These are phyloP conservation scores for Hirudinaria manillensis DNA, from an alignment of 2,888 invertebrate species.

Conservation along the genomic window DNA sequence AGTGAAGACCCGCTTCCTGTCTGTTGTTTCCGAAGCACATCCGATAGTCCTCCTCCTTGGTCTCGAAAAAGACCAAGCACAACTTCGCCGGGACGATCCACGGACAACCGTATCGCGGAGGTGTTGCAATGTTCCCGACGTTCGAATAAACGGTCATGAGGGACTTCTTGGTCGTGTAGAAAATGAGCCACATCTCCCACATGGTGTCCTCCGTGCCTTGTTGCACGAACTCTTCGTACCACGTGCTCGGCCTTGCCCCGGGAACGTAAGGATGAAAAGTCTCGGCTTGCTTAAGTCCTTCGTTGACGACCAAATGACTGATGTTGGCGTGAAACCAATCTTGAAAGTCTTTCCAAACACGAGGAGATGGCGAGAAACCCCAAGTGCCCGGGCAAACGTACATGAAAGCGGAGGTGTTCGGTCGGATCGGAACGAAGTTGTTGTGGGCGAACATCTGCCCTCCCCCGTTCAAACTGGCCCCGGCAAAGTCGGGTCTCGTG, in stretches of 20 bases:
- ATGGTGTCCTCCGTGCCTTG: slow-evolving; percentile 25
- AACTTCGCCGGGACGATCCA: not conserved
- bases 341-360: slow-evolving; percentile 32
- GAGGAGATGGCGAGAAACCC: slow-evolving; percentile 34
- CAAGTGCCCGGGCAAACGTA: slow-evolving; percentile 35
- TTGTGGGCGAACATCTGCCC: slow-evolving; percentile 30
- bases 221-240: slow-evolving; percentile 32
- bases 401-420: slow-evolving; percentile 19
- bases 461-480: slow-evolving; percentile 35
- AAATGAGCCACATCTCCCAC: slow-evolving; percentile 38
- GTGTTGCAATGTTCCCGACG: not conserved
- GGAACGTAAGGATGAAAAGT: slow-evolving; percentile 31
- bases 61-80: not conserved
- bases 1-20: slow-evolving; percentile 31
- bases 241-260: slow-evolving; percentile 12
- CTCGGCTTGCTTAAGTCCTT: not conserved
- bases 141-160: slow-evolving; percentile 18
- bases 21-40: slow-evolving; percentile 27
- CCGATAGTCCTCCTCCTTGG: not conserved
- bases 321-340: slow-evolving; percentile 22
- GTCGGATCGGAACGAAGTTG: not conserved
- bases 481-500: slow-evolving; percentile 15
- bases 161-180: slow-evolving; percentile 16
- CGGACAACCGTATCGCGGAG: not conserved
- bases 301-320: not conserved